These are phyloP conservation scores for Anguilla pacifica DNA, from an alignment of 2,797 vertebrate genomes.

Conservation along the genomic window DNA sequence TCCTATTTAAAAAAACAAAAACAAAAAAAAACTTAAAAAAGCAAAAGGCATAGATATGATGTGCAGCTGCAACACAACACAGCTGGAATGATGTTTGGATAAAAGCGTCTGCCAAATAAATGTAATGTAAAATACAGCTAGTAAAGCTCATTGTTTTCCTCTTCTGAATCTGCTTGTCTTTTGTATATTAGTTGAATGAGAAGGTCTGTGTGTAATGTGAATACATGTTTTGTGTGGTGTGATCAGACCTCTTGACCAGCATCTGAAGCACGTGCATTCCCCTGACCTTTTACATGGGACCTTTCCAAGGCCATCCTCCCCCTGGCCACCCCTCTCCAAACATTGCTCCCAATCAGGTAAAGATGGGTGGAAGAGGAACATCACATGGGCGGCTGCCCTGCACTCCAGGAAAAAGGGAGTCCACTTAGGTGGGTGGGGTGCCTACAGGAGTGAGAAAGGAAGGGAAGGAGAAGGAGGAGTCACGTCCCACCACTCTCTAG, in stretches of 20 bases:
- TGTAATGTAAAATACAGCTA: background rate
- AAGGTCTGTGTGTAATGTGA: background rate
- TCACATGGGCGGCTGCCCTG: background rate
- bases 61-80: background rate
- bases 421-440: background rate
- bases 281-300: background rate
- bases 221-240: background rate
- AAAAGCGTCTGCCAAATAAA: too few relatives aligned
- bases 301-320: background rate
- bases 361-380: background rate
- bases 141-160: conserved; percentile 21
- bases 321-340: background rate
- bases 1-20: background rate
- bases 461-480: background rate
- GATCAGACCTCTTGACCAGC: conserved; percentile 13
- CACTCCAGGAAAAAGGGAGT: background rate
- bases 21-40: background rate
- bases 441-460: background rate
- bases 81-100: too few relatives aligned
- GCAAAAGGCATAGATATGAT: conserved; percentile 3
- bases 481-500: background rate
- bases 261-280: background rate
- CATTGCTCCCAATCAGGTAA: background rate
- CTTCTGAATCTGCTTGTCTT: background rate
- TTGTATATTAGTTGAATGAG: conserved; percentile 4